A percentile compares a stretch with the other conserved stretches of the same genome.
Conservation (phyloP, 2,888 invertebrate species). For the Melanargia galathea region DNA sequence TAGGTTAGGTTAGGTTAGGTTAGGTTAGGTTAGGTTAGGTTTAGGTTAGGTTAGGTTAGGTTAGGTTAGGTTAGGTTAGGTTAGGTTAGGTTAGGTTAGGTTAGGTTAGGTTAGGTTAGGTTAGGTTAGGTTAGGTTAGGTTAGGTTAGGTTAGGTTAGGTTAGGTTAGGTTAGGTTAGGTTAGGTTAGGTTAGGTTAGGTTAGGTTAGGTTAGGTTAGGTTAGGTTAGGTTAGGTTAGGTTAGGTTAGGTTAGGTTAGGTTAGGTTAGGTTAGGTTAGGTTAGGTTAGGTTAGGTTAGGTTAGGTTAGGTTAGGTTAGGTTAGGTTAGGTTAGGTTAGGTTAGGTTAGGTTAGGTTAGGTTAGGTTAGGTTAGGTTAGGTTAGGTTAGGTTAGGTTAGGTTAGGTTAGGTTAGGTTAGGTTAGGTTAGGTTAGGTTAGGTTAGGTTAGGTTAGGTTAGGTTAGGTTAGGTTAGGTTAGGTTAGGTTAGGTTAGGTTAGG, state of each 20-base stretch:
- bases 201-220: slow-evolving; percentile 4
- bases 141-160: slow-evolving; percentile 4
- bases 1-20: slow-evolving; percentile 4
- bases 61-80: not conserved
- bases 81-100: slow-evolving; percentile 4
- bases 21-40: slow-evolving; percentile 4
- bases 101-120: slow-evolving; percentile 4
- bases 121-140: slow-evolving; percentile 4
- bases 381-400: slow-evolving; percentile 4
- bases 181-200: slow-evolving; percentile 4
- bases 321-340: slow-evolving; percentile 4
- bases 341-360: slow-evolving; percentile 4
- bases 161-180: slow-evolving; percentile 3
- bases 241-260: slow-evolving; percentile 4
- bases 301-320: slow-evolving; percentile 4
- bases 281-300: slow-evolving; percentile 2
- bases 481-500: slow-evolving; percentile 4
- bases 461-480: slow-evolving; percentile 3
- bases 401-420: slow-evolving; percentile 4
- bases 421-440: slow-evolving; percentile 2
- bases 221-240: slow-evolving; percentile 4
- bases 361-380: slow-evolving; percentile 4
- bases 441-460: slow-evolving; percentile 1
- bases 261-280: slow-evolving; percentile 4
- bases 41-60: slow-evolving; percentile 2